Base-by-base conservation (phyloP, 2,888 invertebrate species). In the Fissipunctia ypsillon region DNA sequence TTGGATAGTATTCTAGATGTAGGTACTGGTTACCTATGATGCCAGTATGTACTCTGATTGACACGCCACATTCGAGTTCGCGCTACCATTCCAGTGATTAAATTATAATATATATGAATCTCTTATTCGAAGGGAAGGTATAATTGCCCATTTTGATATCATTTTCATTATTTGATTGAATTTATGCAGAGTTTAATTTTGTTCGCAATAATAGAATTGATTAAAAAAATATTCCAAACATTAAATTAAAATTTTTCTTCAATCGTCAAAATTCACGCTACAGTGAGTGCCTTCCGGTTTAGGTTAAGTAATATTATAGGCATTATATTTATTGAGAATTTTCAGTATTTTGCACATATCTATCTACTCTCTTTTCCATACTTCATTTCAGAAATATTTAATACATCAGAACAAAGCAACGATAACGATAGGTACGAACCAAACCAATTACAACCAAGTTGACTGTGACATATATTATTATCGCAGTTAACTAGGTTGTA, bases 241-340 rank as follows among this genome's bases (percentile, higher is more conserved):
- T 22, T 12, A 38, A 16, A 45, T 43, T 65, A 1, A 16, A 0
- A 9, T 38, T 28, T 56, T 38, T 45, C 1, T 56, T 52, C 3
- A 25, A 64, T 71, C 9, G 43, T 74, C 35, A 60, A 69, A 67
- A 50, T 75, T 72, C 78, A 66, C 63, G 31, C 48, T 52, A 52
- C 35, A 59, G 67, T 75, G 69, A 77, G 81, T 85, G 86, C 81
- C 87, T 87, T 80, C 76, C 71, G 63, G 73, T 43, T 81, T 80
- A 82, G 83, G 50, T 86, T 84, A 81, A 81, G 71, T 72, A 48
- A 50, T 80, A 60, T 50, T 35, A 31, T 79, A 78, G 70, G 31
- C 73, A 48, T 75, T 76, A 68, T 81, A 80, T 84, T 78, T 75
- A 74, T 74, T 78, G 57, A 68, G 35, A 76, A 71, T 56, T 65